Evolutionary conservation across 2,888 invertebrate genomes (phyloP).

Genomic region (Sminthurinus aureus): DNA sequence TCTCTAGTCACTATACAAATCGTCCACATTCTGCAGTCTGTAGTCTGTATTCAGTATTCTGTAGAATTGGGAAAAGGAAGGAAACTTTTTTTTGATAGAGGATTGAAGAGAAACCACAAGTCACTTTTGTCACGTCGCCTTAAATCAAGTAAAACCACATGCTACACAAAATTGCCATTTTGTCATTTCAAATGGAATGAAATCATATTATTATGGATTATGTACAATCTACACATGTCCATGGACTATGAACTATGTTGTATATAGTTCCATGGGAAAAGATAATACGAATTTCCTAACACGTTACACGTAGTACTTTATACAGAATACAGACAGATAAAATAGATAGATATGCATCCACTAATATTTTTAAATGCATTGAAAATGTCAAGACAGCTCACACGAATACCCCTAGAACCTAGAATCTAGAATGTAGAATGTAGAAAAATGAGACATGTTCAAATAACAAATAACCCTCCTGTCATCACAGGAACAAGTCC

Average conservation of each 20-base stretch:
- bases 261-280: not conserved
- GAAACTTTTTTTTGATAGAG: not conserved
- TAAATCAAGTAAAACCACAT: conserved; percentile 14
- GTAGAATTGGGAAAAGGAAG: not conserved
- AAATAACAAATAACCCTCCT: too few relatives aligned
- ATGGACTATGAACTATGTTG: not conserved
- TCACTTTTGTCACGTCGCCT: not conserved
- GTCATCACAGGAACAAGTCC: too few relatives aligned
- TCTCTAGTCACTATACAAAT: too few relatives aligned
- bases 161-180: conserved; percentile 15
- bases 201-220: not conserved
- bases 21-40: too few relatives aligned
- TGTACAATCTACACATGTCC: not conserved
- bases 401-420: too few relatives aligned
- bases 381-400: too few relatives aligned
- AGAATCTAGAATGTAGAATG: too few relatives aligned
- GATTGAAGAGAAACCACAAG: not conserved
- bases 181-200: conserved; percentile 14
- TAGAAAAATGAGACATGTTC: too few relatives aligned
- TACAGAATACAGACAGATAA: not conserved
- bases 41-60: too few relatives aligned
- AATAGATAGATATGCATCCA: not conserved
- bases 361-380: not conserved
- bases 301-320: too few relatives aligned
- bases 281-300: too few relatives aligned